Evolutionary conservation across 2,113 vertebrate species (phyloP), one percentile per base, ranked within the genome.

Genomic region (Smithornis capensis): DNA sequence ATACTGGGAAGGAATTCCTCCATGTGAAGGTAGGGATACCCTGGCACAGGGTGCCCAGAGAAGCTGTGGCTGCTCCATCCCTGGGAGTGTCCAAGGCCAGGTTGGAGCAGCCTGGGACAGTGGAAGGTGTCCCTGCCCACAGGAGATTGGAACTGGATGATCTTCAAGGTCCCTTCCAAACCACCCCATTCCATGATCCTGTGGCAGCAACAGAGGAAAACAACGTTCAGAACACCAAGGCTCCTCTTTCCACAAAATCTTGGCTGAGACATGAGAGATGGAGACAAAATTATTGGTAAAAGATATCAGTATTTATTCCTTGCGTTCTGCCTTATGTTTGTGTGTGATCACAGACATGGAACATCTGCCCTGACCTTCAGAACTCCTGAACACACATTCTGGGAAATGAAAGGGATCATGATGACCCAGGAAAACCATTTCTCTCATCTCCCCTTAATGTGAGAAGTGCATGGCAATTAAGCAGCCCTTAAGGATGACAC

Each of bases 401-500:
- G 14, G 14, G 28, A 9, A 75, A 89, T 75, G 83, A 52, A 40
- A 49, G 21, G 47, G 85, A 63, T 74, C 16, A 92, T 7, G 42
- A 63, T 13, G 60, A 40, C 77, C 70, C 62, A 71, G 90, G 83
- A 68, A 68, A 69, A 70, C 19, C 10, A 75, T 63, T 82, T n/a
- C 31, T 29, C 77, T 71, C 56, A 28, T 83, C 35, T 53, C 29
- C 81, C 55, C 21, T 0, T 19, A 57, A 88, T 28, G 78, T 12
- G 55, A 94, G 73, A 89, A 85, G 81, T 25, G 44, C 45, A 19
- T 1, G 65, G 75, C 79, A 91, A 96, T 94, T 85, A 82, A 69
- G 53, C 23, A 63, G 74, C 84, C 81, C 89, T 91, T 91, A 63
- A 83, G 82, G 86, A 50, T 38, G 84, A 78, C 91, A 90, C 73